Percentiles rank a stretch among this genome's conserved stretches.
Conservation (phyloP, 2,113 vertebrate species). For the Callipepla californica region DNA sequence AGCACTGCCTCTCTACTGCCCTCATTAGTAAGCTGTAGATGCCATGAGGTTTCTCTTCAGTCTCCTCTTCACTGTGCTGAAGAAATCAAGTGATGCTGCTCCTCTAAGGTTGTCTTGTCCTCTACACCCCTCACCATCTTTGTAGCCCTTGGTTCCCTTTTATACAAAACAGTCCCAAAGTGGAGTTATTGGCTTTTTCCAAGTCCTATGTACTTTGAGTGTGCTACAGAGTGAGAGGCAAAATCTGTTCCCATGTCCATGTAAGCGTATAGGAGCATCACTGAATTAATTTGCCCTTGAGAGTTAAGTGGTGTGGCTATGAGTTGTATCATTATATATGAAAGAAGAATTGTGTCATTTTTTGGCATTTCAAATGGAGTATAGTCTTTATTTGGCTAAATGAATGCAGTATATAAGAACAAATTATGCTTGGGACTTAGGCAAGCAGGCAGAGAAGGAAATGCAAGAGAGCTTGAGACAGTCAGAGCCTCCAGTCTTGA, state of each 20-base stretch:
- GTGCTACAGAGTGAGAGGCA: neutral
- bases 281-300: neutral
- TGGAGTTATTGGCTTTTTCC: neutral
- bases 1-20: neutral
- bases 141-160: too few relatives aligned
- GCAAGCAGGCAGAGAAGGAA: neutral
- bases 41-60: too few relatives aligned
- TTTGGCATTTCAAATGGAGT: neutral
- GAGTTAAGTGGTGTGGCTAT: neutral
- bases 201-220: neutral
- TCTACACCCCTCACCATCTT: too few relatives aligned
- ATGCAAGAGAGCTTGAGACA: neutral
- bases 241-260: neutral
- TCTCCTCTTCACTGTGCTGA: too few relatives aligned
- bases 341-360: neutral
- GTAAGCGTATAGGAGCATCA: neutral
- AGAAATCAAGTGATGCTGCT: too few relatives aligned
- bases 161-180: too few relatives aligned
- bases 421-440: neutral
- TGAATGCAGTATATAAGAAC: neutral
- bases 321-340: neutral
- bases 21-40: neutral
- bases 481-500: neutral
- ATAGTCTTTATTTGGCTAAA: neutral
- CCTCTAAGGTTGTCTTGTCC: too few relatives aligned